Base-by-base conservation (phyloP, 2,797 vertebrate genomes). In the Lagorchestes hirsutus region DNA sequence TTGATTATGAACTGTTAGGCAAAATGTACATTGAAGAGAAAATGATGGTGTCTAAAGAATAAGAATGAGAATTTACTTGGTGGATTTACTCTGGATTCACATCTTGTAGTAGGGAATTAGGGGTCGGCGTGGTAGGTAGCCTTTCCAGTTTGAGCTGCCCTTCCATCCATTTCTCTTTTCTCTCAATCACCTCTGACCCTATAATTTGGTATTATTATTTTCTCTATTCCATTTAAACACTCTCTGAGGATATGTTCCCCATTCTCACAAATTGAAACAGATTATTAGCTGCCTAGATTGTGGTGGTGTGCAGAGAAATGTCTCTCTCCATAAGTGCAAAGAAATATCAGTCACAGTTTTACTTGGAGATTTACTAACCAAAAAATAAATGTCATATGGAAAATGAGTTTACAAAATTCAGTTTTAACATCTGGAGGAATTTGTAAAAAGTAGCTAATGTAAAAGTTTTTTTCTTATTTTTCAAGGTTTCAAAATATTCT, bases 401-500 rank as follows among this genome's bases (percentile, higher is more conserved):
- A 96, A 40, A 91, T 93, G 92, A 94, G 92, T 97, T 96, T 92
- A 91, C 95, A 97, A n/a, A 22, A 91, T 95, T 46, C 0, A 95
- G 52, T 95, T 96, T 96, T 97, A 94, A 55, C 28, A 0, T 94
- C 0, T 27, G 55, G 22, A 94, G 55, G 94, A 93, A 97, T 96
- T 93, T 59, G 0, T 90, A 94, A 28, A 54, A 94, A 56, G 93
- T 95, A 91, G 93, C 92, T 94, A 40, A 93, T 92, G 97, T 97
- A 97, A 92, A 90, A 4, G 96, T 22, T 90, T 91, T n/a, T 97
- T 97, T 55, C 95, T 57, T 95, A 96, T 50, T 99, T 98, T 99
- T 98, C 96, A 99, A 99, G 99, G 98, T 99, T 99, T 99, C 99
- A 98, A 99, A 99, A 98, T 99, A 99, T 98, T 99, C 98, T 98